These are phyloP conservation scores for Chelonus insularis DNA, from an alignment of 1,140 invertebrate genomes.

Conservation along the genomic window DNA sequence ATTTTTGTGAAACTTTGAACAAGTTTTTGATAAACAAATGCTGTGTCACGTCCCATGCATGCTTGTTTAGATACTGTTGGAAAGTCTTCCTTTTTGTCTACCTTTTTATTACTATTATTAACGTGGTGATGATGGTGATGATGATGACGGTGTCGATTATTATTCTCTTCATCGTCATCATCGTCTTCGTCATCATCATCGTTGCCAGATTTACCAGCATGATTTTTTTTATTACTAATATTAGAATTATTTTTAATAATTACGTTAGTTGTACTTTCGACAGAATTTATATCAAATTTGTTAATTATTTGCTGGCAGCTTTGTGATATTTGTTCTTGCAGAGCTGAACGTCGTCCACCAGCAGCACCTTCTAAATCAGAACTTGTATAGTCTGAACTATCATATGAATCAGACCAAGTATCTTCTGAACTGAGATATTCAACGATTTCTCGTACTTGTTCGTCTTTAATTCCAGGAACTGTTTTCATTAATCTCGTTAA, in stretches of 20 bases:
- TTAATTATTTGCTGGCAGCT: slow-evolving; percentile 87
- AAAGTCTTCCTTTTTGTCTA: slow-evolving; percentile 32
- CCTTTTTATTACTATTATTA: background rate
- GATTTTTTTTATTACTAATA: background rate
- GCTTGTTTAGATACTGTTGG: slow-evolving; percentile 33
- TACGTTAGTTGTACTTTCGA: slow-evolving; percentile 30
- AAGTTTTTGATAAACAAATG: slow-evolving; percentile 81
- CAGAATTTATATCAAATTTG: slow-evolving; percentile 71
- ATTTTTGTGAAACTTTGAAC: slow-evolving; percentile 80
- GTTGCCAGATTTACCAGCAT: background rate
- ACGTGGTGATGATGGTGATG: background rate
- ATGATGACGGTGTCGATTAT: too few species aligned
- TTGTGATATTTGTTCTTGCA: slow-evolving; percentile 83
- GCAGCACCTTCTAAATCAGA: slow-evolving; percentile 80
- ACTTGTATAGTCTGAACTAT: slow-evolving; percentile 87
- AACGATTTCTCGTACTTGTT: slow-evolving; percentile 87
- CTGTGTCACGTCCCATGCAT: slow-evolving; percentile 71
- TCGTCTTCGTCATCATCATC: slow-evolving; percentile 63
- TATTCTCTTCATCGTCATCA: slow-evolving; percentile 62
- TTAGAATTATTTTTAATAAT: slow-evolving; percentile 13
- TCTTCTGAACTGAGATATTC: slow-evolving; percentile 90
- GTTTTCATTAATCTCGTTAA: slow-evolving; percentile 89
- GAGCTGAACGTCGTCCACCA: slow-evolving; percentile 67
- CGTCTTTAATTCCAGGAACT: slow-evolving; percentile 84
- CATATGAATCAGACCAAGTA: slow-evolving; percentile 90